phyloP scores from a whole-genome alignment of 2,797 vertebrate genomes.

The Coregonus ussuriensis region DNA sequence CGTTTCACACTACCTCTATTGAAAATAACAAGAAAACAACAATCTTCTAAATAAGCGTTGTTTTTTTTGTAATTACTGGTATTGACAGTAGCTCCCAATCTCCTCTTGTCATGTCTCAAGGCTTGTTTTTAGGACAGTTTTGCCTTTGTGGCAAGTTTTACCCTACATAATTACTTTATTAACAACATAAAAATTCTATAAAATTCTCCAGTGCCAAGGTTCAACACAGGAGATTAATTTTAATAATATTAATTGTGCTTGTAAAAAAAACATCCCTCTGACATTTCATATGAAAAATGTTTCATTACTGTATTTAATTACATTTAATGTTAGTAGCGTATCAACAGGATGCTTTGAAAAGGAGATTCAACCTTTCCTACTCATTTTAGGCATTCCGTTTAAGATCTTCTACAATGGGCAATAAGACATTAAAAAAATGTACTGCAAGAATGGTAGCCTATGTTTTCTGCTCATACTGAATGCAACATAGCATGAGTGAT shows the following conservation, averaged over 20 bases:
- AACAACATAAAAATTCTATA: neutral
- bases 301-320: conserved; percentile 27
- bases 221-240: conserved; percentile 64
- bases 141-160: conserved; percentile 16
- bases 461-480: conserved; percentile 31
- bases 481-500: neutral
- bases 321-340: conserved; percentile 24
- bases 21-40: conserved; percentile 53
- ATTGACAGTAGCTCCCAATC: conserved; percentile 11
- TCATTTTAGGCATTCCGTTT: conserved; percentile 42
- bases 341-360: conserved; percentile 22
- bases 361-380: conserved; percentile 27
- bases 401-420: conserved; percentile 37
- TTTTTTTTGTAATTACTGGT: conserved; percentile 41
- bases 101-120: conserved; percentile 15
- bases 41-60: conserved; percentile 39
- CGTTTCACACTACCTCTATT: conserved; percentile 83
- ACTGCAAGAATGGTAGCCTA: conserved; percentile 17
- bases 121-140: conserved; percentile 13
- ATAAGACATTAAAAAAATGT: conserved; percentile 37
- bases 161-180: conserved; percentile 9
- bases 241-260: conserved; percentile 51
- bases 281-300: conserved; percentile 26
- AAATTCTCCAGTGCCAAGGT: conserved; percentile 69
- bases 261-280: conserved; percentile 26